Evolutionary conservation across 2,113 vertebrate genomes (phyloP), one percentile per base, ranked within the genome.

Genomic region (Semicossyphus pulcher): DNA sequence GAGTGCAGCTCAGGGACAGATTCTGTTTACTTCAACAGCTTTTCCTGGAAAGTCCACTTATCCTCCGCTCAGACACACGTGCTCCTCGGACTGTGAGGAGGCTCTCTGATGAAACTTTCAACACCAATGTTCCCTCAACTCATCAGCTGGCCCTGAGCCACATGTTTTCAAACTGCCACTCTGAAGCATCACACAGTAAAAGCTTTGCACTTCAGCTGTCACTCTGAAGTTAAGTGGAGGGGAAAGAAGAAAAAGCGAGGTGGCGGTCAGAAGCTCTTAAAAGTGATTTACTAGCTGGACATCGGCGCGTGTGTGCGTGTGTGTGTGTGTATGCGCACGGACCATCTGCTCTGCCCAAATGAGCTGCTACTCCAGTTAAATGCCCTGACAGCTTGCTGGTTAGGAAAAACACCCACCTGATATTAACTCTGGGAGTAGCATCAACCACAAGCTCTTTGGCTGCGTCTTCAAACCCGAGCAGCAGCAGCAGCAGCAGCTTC

Each of bases 201-300:
- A 76, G 76, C 73, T 69, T 74, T 75, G 39, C 65, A 23, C 34
- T 10, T 59, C 29, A 29, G 76, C 57, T 28, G 70, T 70, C 72
- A 63, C 47, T 2, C 31, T 37, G 1, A 51, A 26, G 47, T n/a
- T 11, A 42, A 86, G 69, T 25, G 10, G 4, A 73, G 49, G n/a
- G n/a, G 59, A 49, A 34, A 64, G 44, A 52, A n/a, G 61, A 28
- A 49, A 64, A 52, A 60, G 75, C 20, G 5, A 66, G 69, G 61
- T 63, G 70, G 74, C 7, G 58, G 64, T 65, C 71, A 71, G 76
- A 32, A 28, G 73, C 77, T 84, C 75, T 81, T 81, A 77, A 45
- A 51, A 52, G 64, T 79, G 64, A 87, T 82, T 82, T 73, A 76
- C 41, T 34, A 15, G 21, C 39, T 31, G 65, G 65, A 61, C 49